Base-by-base conservation (phyloP, 2,113 vertebrate genomes). In the human region DNA sequence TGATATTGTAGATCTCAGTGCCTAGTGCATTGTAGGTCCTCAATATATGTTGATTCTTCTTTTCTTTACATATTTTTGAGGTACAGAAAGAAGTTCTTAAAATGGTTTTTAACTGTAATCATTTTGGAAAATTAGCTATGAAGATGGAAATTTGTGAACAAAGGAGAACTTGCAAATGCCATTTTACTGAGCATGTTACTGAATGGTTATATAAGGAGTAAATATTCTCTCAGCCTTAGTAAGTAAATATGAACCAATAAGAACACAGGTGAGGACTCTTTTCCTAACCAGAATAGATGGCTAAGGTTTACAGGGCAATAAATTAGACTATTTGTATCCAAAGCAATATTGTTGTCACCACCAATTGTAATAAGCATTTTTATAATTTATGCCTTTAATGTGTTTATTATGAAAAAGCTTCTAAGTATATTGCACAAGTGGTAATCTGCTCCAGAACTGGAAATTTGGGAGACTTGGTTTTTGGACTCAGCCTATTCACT, bases 361-460 rank as follows among this genome's bases (percentile, higher is more conserved):
- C 50, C 35, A 81, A 73, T 96, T 97, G 79, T 96, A 97, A 93
- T 90, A 93, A 81, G 55, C 43, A 93, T 95, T 96, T 78, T 97
- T 96, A 64, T 90, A 96, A 95, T 94, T 92, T 97, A 89, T 94
- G 72, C 79, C 88, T 96, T 96, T 96, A 96, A 97, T 94, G 72
- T 95, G 93, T 95, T 97, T 96, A 95, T 70, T 82, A 90, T 73
- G 79, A 96, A 84, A 97, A 94, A 27, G 25, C 40, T 81, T 79
- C 61, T 68, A 45, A 97, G 78, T 93, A 32, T 82, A 76, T 96
- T 90, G 55, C 16, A 23, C 91, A 95, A 95, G 76, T 84, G 35
- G 23, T 57, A 73, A 7, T 92, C 52, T 59, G 27, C 12, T 66
- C 22, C 73, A 85, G 50, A 45, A 87, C 30, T 95, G 32, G 94